Evolutionary conservation across 2,888 invertebrate genomes (phyloP).

Genomic region (Eupithecia subumbrata): DNA sequence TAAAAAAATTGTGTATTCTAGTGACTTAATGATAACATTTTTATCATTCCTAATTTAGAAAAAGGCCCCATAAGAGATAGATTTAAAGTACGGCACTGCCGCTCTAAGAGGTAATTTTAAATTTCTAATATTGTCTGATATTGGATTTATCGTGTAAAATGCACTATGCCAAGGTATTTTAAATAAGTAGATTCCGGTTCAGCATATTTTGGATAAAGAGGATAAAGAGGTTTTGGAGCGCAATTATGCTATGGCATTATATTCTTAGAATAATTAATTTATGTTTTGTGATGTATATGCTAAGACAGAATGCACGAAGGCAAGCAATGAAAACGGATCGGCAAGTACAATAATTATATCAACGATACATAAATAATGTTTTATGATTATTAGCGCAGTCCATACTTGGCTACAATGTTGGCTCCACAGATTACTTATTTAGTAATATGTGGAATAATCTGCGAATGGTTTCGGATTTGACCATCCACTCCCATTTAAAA

Average conservation of each 20-base stretch:
- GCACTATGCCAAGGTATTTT: neutral
- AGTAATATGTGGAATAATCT: neutral
- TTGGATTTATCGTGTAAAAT: neutral
- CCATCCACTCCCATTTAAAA: no score
- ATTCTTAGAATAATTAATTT: neutral
- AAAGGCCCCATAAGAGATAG: slow-evolving; percentile 12
- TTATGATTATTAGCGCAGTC: neutral
- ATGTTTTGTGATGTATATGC: neutral
- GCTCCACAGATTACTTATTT: neutral
- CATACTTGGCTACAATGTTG: neutral
- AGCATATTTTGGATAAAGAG: neutral
- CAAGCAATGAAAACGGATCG: neutral
- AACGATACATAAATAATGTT: neutral
- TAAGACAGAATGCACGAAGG: neutral
- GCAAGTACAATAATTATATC: neutral
- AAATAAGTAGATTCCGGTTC: neutral
- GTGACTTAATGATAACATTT: neutral
- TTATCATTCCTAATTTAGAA: slow-evolving; percentile 2
- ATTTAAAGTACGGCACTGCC: neutral
- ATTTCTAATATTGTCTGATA: slow-evolving; percentile 8
- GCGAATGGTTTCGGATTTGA: no score
- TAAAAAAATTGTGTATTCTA: neutral
- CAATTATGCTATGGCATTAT: neutral
- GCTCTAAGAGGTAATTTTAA: neutral
- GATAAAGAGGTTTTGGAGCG: neutral